These are phyloP conservation scores for Paedocypris sp. DNA, from an alignment of 2,113 vertebrate genomes.

Conservation along the genomic window DNA sequence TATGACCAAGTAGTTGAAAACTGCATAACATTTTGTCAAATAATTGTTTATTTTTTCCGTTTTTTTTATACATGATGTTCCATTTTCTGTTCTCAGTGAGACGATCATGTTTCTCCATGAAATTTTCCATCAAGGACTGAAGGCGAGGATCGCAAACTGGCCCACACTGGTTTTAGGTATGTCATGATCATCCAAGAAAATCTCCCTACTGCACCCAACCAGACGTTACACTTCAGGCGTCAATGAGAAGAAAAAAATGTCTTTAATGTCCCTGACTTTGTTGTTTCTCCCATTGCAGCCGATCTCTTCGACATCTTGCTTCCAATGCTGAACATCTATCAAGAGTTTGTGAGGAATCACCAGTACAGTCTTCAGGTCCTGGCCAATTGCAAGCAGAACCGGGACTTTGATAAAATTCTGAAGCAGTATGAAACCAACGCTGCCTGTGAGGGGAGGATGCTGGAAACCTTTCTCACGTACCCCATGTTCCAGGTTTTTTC, in stretches of 20 bases:
- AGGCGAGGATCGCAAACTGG: slow-evolving; percentile 96
- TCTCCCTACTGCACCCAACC: too few relatives aligned
- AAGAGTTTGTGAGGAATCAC: slow-evolving; percentile 97
- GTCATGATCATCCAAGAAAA: slow-evolving; percentile 44
- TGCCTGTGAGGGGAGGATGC: slow-evolving; percentile 91
- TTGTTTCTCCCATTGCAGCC: slow-evolving; percentile 65
- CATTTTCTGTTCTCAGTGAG: slow-evolving; percentile 64
- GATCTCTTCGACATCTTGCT: slow-evolving; percentile 97
- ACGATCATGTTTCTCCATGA: slow-evolving; percentile 99
- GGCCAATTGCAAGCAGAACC: slow-evolving; percentile 97
- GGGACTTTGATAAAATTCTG: slow-evolving; percentile 97
- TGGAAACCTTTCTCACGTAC: slow-evolving; percentile 96
- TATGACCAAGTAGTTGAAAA: too few relatives aligned
- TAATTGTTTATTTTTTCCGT: neutral
- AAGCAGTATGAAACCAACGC: slow-evolving; percentile 96
- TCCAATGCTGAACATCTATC: slow-evolving; percentile 98
- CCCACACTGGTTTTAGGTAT: slow-evolving; percentile 95
- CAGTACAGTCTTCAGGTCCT: slow-evolving; percentile 96
- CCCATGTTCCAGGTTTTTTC: slow-evolving; percentile 93
- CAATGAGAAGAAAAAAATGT: slow-evolving; percentile 8
- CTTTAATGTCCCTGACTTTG: neutral
- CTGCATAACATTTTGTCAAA: too few relatives aligned
- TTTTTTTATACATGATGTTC: neutral
- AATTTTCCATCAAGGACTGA: slow-evolving; percentile 97
- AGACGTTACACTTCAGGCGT: slow-evolving; percentile 41